A percentile compares a stretch with the other conserved stretches of the same genome.
Evolutionary conservation across 2,113 vertebrate genomes (phyloP).

Genomic region (Salvelinus alpinus): DNA sequence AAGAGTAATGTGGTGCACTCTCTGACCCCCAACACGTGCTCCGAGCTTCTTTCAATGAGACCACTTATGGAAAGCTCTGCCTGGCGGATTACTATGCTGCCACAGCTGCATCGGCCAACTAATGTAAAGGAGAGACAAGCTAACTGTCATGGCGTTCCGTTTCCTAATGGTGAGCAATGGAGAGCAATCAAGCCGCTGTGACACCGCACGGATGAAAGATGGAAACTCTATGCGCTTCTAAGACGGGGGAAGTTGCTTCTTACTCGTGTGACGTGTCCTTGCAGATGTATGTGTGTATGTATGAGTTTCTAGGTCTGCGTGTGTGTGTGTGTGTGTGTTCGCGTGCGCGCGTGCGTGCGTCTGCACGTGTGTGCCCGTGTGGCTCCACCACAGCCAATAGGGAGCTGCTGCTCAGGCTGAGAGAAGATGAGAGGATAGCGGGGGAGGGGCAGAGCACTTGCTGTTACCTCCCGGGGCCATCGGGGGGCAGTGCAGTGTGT

Average conservation of each 20-base stretch:
- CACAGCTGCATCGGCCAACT: background rate
- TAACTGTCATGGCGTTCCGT: background rate
- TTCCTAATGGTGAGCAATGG: background rate
- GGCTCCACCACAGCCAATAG: no score
- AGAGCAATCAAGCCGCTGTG: background rate
- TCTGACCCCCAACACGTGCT: constrained; percentile 13
- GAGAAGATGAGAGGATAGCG: background rate
- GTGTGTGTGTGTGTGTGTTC: constrained; percentile 1
- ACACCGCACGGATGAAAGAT: background rate
- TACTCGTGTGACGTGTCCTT: background rate
- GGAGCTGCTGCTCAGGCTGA: no score
- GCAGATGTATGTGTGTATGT: background rate
- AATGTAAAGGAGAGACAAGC: background rate
- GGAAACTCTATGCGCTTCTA: background rate
- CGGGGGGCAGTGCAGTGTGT: constrained; percentile 52
- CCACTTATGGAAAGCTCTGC: background rate
- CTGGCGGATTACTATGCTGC: background rate
- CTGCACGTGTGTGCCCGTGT: background rate
- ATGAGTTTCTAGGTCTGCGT: background rate
- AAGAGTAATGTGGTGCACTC: background rate
- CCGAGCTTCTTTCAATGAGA: background rate
- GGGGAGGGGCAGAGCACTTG: constrained; percentile 13
- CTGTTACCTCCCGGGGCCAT: constrained; percentile 19
- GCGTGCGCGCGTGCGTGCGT: background rate
- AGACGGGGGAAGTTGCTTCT: background rate